A percentile compares a stretch with the other conserved stretches of the same genome.
phyloP scores from a whole-genome alignment of 2,113 vertebrate genomes.

The Crotalus horridus region DNA sequence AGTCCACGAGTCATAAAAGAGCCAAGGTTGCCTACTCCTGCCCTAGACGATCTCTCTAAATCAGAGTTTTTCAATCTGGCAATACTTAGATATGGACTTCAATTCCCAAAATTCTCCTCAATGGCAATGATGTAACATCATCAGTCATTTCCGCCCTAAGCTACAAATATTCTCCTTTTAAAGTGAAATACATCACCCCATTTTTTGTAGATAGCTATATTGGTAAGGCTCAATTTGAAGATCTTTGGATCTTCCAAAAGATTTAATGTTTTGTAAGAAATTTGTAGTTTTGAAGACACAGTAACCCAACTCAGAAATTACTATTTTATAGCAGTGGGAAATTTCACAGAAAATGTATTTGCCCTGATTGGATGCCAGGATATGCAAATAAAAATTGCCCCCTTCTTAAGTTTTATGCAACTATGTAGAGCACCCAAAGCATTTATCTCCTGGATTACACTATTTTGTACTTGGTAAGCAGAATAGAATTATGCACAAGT shows the following conservation, averaged over 20 bases:
- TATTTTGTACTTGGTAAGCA: conserved; percentile 1
- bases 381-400: background rate
- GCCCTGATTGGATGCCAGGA: background rate
- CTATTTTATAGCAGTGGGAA: background rate
- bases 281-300: background rate
- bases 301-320: background rate
- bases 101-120: background rate
- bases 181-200: background rate
- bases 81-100: background rate
- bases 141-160: background rate
- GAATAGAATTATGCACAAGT: background rate
- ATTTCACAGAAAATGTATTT: background rate
- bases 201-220: background rate
- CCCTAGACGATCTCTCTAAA: background rate
- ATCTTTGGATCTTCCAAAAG: background rate
- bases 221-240: background rate
- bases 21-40: no score
- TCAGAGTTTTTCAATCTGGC: background rate
- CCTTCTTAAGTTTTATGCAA: no score
- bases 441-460: background rate
- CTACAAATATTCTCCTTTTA: background rate
- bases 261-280: background rate
- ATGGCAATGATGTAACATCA: background rate
- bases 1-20: no score
- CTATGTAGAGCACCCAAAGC: background rate